phyloP scores from a whole-genome alignment of 2,888 invertebrate genomes.

The Drosophila putrida region DNA sequence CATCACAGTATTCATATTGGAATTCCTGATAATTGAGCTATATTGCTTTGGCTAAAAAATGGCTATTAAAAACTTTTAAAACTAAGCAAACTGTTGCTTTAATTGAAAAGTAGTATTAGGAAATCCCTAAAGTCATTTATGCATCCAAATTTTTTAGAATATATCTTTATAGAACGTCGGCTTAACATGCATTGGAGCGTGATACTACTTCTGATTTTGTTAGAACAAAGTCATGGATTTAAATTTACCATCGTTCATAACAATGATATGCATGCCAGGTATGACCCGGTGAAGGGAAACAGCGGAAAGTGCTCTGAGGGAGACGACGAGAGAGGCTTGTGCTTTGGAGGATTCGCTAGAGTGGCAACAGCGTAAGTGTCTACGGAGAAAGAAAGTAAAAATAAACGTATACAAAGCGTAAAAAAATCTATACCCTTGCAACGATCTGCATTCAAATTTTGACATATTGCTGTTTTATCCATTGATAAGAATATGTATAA shows the following conservation, averaged over 20 bases:
- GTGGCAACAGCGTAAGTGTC: conserved; percentile 85
- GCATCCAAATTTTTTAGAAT: not conserved
- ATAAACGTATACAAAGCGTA: no score
- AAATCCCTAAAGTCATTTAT: not conserved
- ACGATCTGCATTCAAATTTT: no score
- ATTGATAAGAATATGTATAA: no score
- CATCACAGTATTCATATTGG: no score
- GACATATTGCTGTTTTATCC: no score
- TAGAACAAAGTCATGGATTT: conserved; percentile 9
- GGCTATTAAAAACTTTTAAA: conserved; percentile 1
- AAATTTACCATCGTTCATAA: conserved; percentile 89
- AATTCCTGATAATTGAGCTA: not conserved
- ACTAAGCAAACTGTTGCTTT: conserved; percentile 2
- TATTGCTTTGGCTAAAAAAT: not conserved
- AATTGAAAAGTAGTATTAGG: not conserved
- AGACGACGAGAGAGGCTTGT: conserved; percentile 87
- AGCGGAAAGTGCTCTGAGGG: conserved; percentile 87
- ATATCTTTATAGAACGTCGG: conserved; percentile 42
- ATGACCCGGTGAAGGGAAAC: conserved; percentile 90
- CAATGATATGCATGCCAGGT: conserved; percentile 94
- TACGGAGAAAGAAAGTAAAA: not conserved
- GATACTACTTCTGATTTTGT: not conserved
- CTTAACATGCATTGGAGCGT: conserved; percentile 89
- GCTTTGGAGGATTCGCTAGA: conserved; percentile 94
- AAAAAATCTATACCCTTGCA: no score